phyloP scores from a whole-genome alignment of 2,113 vertebrate species.

The Callipepla squamata region DNA sequence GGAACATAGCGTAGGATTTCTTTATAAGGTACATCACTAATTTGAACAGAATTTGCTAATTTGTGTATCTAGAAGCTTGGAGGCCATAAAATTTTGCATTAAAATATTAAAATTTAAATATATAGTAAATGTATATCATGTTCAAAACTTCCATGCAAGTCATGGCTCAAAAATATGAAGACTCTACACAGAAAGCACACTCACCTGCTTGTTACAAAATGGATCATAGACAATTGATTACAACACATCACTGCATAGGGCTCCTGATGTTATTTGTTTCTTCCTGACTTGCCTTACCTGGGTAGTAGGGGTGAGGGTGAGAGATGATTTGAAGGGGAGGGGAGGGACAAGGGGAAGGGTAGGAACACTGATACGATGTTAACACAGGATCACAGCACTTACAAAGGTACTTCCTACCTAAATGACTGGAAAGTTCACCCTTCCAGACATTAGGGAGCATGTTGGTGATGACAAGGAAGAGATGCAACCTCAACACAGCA shows the following conservation, averaged over 20 bases:
- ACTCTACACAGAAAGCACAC: conserved; percentile 36
- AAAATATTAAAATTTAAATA: neutral
- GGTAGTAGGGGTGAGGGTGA: conserved; percentile 29
- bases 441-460: conserved; percentile 52
- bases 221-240: conserved; percentile 15
- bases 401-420: conserved; percentile 17
- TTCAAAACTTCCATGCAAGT: neutral
- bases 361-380: conserved; percentile 55
- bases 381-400: conserved; percentile 45
- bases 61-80: neutral
- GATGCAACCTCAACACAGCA: conserved; percentile 57
- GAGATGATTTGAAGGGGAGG: conserved; percentile 44
- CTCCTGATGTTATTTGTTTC: neutral
- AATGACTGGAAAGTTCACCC: conserved; percentile 51
- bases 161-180: neutral
- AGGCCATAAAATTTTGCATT: neutral
- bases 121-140: neutral
- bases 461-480: conserved; percentile 57
- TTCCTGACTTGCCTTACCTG: conserved; percentile 54
- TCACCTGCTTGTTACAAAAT: conserved; percentile 62
- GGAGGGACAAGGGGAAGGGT: conserved; percentile 15
- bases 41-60: neutral
- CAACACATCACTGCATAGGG: conserved; percentile 6
- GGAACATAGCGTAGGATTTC: neutral
- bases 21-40: neutral